Conservation (phyloP, 2,113 vertebrate genomes). For the Syrmaticus mikado region DNA sequence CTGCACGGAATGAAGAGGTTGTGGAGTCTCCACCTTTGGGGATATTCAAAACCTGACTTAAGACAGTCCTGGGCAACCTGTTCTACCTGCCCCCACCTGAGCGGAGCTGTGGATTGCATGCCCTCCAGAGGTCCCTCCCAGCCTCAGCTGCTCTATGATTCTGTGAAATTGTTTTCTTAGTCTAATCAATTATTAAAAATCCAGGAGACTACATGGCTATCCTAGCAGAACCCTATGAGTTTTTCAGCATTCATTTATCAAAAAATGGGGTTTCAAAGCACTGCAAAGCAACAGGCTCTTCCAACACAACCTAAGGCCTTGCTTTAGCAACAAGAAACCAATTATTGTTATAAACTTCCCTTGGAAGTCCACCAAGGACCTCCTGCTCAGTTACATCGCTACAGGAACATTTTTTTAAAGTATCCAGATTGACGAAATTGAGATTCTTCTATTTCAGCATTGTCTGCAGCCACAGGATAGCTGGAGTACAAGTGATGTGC, state of each 20-base stretch:
- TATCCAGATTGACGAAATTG: neutral
- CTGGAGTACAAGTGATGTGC: neutral
- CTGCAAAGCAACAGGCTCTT: neutral
- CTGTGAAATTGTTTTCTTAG: neutral
- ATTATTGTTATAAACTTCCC: neutral
- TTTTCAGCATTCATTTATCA: neutral
- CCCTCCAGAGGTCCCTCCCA: neutral
- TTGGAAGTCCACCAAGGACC: neutral
- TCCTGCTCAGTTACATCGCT: neutral
- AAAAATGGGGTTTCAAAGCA: neutral
- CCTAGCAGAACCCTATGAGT: neutral
- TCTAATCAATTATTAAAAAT: neutral
- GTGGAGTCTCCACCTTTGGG: neutral
- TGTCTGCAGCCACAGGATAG: neutral
- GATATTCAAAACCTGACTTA: neutral
- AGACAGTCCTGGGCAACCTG: neutral
- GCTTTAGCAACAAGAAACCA: neutral
- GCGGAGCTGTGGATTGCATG: neutral
- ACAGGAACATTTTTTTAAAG: neutral
- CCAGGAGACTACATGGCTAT: neutral
- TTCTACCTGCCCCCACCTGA: neutral
- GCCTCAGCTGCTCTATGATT: neutral
- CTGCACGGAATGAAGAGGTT: neutral
- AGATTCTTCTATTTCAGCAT: neutral
- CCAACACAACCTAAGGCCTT: neutral